Base-by-base conservation (phyloP, 2,888 invertebrate species). In the Philereme transversata region DNA sequence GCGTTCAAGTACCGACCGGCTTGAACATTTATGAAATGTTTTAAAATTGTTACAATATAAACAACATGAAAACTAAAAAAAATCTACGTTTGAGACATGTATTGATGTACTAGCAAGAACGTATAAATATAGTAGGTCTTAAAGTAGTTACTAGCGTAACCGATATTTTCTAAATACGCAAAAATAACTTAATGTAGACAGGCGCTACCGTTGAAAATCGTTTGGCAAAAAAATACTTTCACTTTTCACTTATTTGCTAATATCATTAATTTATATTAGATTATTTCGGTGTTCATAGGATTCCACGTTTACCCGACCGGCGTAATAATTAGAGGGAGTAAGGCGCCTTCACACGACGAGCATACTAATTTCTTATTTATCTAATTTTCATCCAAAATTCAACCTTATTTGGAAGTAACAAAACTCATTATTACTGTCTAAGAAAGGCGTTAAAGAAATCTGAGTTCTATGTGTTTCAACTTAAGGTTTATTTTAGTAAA, bases 221-320 rank as follows among this genome's bases (percentile, higher is more conserved):
- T 38, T 38, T 38, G 36, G 36, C 11, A 11, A 7, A 52, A 9
- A 22, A 36, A 45, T 50, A 50, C n/a, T 22, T 40, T 51, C 44
- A 35, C 10, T 60, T 45, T 22, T 22, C 11, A 4, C 11, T 11
- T 5, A 41, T 51, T 57, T 33, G 34, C 47, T 50, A 45, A 59
- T 60, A 57, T 51, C 57, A 67, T 62, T 66, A 60, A 63, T 66
- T 65, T 66, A 55, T 52, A 66, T 62, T 61, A 65, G 44, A 11
- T 40, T 64, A 62, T 65, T 62, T 58, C 45, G 55, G 48, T 50
- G 59, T 57, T 60, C 62, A 60, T 59, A 53, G 62, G 64, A 61
- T 53, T 60, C 59, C 55, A 35, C 57, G 59, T 51, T 53, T 44
- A 60, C 61, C 51, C 57, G 57, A 53, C 69, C 11, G 48, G 58